Percentiles rank a stretch among this genome's conserved stretches.
phyloP scores from a whole-genome alignment of 2,113 vertebrate genomes.

The Galeopterus variegatus region DNA sequence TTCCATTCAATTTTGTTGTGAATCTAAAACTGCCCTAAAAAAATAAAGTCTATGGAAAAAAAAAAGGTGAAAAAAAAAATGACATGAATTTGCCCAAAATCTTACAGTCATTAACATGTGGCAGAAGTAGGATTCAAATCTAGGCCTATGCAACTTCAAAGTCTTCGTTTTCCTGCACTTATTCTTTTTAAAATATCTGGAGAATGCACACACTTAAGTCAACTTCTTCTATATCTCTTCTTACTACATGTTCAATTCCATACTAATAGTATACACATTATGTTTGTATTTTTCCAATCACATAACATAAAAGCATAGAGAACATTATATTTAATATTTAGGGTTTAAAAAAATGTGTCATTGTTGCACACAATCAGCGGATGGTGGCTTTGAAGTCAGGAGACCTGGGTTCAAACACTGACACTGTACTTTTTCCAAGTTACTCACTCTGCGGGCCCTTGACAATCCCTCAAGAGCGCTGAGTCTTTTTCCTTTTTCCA shows the following conservation, averaged over 20 bases:
- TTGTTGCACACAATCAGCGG: not conserved
- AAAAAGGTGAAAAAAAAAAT: no score
- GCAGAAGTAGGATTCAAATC: not conserved
- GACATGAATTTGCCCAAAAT: not conserved
- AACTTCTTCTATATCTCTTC: not conserved
- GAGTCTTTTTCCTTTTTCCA: not conserved
- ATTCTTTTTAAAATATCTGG: not conserved
- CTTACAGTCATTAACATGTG: not conserved
- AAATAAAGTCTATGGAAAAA: not conserved
- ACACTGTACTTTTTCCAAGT: not conserved
- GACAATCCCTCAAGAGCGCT: not conserved
- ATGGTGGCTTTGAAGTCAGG: not conserved
- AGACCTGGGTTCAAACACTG: not conserved
- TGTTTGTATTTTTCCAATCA: not conserved
- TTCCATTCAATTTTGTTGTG: no score
- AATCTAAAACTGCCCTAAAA: not conserved
- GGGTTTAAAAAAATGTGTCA: not conserved
- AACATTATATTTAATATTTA: not conserved
- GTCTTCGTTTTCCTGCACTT: rapidly evolving
- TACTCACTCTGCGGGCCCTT: not conserved
- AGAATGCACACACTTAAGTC: not conserved
- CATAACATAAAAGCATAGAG: not conserved
- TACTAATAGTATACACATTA: not conserved
- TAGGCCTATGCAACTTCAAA: no score
- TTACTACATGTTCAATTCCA: not conserved